These are phyloP conservation scores for Ammospiza nelsoni DNA, from an alignment of 2,113 vertebrate species.

Conservation along the genomic window DNA sequence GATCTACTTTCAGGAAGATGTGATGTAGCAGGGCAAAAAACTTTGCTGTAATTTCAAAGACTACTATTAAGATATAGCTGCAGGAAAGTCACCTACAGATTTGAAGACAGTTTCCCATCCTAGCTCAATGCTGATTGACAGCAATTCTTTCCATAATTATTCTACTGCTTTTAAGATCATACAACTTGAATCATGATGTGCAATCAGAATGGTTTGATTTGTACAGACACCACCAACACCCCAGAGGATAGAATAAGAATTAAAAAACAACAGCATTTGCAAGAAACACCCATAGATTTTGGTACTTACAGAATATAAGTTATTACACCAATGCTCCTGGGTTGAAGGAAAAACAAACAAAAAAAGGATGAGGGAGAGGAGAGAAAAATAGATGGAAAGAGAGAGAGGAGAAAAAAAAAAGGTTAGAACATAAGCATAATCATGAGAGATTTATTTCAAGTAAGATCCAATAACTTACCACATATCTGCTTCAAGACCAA, in stretches of 20 bases:
- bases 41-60: background rate
- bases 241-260: background rate
- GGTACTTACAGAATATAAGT: slow-evolving; percentile 89
- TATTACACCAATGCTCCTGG: slow-evolving; percentile 87
- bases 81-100: background rate
- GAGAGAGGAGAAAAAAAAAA: background rate
- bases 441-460: slow-evolving; percentile 2
- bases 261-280: background rate
- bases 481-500: slow-evolving; percentile 98
- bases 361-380: background rate
- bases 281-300: background rate
- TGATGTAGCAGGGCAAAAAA: background rate
- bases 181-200: background rate
- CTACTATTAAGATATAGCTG: background rate
- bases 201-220: background rate
- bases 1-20: background rate
- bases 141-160: background rate
- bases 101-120: background rate
- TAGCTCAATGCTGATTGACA: background rate
- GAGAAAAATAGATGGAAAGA: background rate
- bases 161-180: background rate
- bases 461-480: slow-evolving; percentile 84
- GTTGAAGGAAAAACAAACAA: background rate
- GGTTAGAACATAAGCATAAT: slow-evolving; percentile 38
- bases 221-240: background rate